Base-by-base conservation (phyloP, 2,888 invertebrate species). In the Acronicta psi region DNA sequence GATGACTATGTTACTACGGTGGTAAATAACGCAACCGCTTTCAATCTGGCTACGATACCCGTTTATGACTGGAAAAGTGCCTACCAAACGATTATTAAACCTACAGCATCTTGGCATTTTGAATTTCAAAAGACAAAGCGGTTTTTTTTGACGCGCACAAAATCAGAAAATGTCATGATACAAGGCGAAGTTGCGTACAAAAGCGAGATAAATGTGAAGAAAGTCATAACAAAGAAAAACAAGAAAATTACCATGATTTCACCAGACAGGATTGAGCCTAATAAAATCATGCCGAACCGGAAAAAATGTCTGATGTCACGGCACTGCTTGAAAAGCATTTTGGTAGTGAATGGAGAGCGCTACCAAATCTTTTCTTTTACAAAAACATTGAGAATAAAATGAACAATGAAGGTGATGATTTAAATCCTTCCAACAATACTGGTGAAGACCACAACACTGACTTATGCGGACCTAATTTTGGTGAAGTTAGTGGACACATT, bases 21-120 rank as follows among this genome's bases (percentile, higher is more conserved):
- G 40, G 40, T 40, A 40, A 40, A 40, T 40, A 40, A 40, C 37
- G 37, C 37, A 37, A 37, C 37, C 37, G 37, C 37, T 37, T 37
- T 37, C 37, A 37, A 37, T 37, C 37, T 37, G 37, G 37, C 37
- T 37, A 37, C 37, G 37, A 37, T 37, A 37, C 37, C 37, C 37
- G 37, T 37, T 37, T 37, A 37, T 37, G 37, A 37, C 37, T 37
- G 37, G 37, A 37, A 37, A 37, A 37, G 37, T 37, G 37, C 37
- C 37, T 37, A 37, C 38, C 20, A 18, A 23, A 49, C 18, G 16
- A 36, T 49, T 49, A 49, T 38, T 37, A 49, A 46, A 34, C 46
- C 46, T 31, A 46, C 47, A 20, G 23, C 37, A 36, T 47, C 47
- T 20, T 47, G 47, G 47, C 47, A 47, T 37, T 47, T 47, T 37